Base-by-base conservation (phyloP, 1,140 invertebrate genomes). In the Atopsyche davidsoni region DNA sequence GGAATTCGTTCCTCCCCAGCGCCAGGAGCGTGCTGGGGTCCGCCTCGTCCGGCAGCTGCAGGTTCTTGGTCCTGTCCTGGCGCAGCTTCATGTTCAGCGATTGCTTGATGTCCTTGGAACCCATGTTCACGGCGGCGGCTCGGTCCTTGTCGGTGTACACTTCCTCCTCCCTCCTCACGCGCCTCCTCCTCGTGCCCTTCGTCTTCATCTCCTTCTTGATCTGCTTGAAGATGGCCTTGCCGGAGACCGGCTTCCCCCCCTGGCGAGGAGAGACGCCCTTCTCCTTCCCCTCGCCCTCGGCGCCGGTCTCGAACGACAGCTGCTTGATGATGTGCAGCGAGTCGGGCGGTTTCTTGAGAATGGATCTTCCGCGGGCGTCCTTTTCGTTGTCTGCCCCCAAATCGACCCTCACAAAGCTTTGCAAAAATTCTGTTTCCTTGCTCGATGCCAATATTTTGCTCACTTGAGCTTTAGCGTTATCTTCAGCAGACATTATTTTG, bases 131-230 rank as follows among this genome's bases (percentile, higher is more conserved):
- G 1, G 89, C 89, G 0, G 90, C 89, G 0, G 90, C 90, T 7
- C 90, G 69, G 64, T 92, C 90, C 62, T 92, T 93, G 64, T 93
- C 90, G 7, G 88, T 92, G 62, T 92, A 93, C 10, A 87, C 66
- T 62, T 92, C 89, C 48, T 87, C 83, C 57, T 86, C 80, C n/a
- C 75, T 74, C 14, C 77, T 73, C 4, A 51, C 23, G 18, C 78
- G 75, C 52, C 74, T 67, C 19, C 76, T 72, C 9, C 70, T 75
- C 58, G 69, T 74, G 70, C 69, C 71, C 59, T 70, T 75, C 23
- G 60, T 61, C 16, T 65, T 58, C 36, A 53, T 63, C 36, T 61
- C 63, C 40, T 67, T 72, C 31, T 64, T 60, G 7, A 67, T 66
- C 40, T 45, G 48, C 51, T 69, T 75, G 55, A 62, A 55, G 38